Percentiles rank a stretch among this genome's conserved stretches.
These are phyloP conservation scores for Atherix ibis DNA, from an alignment of 2,888 invertebrate genomes.

Conservation along the genomic window DNA sequence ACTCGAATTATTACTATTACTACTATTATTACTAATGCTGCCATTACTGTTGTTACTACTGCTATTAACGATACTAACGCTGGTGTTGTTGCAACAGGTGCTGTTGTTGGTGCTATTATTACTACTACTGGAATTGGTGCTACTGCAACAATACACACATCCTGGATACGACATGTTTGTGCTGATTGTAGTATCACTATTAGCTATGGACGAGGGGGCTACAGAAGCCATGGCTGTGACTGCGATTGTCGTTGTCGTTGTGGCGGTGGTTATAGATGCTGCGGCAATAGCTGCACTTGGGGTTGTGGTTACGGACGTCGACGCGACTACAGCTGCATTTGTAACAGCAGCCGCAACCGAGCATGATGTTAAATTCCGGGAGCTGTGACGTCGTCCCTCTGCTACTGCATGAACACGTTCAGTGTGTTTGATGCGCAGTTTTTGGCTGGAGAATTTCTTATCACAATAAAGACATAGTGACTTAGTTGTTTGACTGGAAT, in stretches of 20 bases:
- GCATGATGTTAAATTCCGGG: conserved; percentile 15
- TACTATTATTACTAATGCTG: too few relatives aligned
- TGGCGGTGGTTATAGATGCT: conserved; percentile 9
- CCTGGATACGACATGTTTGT: conserved; percentile 19
- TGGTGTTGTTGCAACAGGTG: conserved; percentile 14
- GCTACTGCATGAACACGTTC: conserved; percentile 30
- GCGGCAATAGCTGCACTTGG: conserved; percentile 10
- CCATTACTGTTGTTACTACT: conserved; percentile 3
- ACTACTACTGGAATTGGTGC: too few relatives aligned
- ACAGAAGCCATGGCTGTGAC: too few relatives aligned
- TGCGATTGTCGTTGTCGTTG: too few relatives aligned
- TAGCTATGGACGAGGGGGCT: conserved; percentile 6
- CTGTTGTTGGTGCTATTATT: conserved; percentile 4
- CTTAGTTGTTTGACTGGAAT: conserved; percentile 15
- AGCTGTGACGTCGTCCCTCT: conserved; percentile 29
- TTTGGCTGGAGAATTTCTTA: conserved; percentile 31
- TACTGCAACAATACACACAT: conserved; percentile 25
- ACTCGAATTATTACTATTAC: conserved; percentile 3
- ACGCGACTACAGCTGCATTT: conserved; percentile 11
- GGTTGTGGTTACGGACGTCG: too few relatives aligned
- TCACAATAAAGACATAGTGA: conserved; percentile 33
- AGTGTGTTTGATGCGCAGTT: conserved; percentile 29
- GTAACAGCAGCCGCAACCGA: too few relatives aligned
- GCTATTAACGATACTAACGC: conserved; percentile 2
- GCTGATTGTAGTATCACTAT: too few relatives aligned